A percentile compares a stretch with the other conserved stretches of the same genome.
Evolutionary conservation across 2,888 invertebrate genomes (phyloP).

Genomic region (Oligia strigilis): DNA sequence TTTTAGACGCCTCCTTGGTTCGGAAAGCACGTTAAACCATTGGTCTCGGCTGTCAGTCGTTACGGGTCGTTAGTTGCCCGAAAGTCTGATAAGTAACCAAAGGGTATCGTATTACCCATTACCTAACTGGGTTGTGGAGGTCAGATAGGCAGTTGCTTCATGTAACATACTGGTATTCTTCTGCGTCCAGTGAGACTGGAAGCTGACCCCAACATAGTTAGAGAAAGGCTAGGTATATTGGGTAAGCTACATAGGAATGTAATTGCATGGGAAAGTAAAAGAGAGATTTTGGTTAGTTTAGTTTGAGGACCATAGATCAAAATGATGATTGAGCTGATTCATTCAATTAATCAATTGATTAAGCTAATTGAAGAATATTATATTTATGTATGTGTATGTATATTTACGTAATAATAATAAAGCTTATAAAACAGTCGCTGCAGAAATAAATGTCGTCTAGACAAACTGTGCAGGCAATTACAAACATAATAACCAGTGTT

Average conservation of each 20-base stretch:
- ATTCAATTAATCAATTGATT: too few species aligned
- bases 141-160: too few species aligned
- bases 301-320: neutral
- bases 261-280: neutral
- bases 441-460: neutral
- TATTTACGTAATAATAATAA: too few species aligned
- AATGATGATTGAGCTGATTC: neutral
- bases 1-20: neutral
- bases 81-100: neutral
- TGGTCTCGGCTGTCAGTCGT: neutral
- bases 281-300: neutral
- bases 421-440: neutral
- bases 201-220: too few species aligned
- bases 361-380: too few species aligned
- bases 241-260: neutral
- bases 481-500: neutral
- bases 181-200: too few species aligned
- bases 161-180: too few species aligned
- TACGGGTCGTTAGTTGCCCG: neutral
- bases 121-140: neutral
- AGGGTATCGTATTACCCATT: neutral
- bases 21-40: neutral
- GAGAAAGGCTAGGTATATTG: too few species aligned
- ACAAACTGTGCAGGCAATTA: slow-evolving; percentile 14
- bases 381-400: too few species aligned